These are phyloP conservation scores for Platysteira castanea DNA, from an alignment of 2,113 vertebrate species.

Conservation along the genomic window DNA sequence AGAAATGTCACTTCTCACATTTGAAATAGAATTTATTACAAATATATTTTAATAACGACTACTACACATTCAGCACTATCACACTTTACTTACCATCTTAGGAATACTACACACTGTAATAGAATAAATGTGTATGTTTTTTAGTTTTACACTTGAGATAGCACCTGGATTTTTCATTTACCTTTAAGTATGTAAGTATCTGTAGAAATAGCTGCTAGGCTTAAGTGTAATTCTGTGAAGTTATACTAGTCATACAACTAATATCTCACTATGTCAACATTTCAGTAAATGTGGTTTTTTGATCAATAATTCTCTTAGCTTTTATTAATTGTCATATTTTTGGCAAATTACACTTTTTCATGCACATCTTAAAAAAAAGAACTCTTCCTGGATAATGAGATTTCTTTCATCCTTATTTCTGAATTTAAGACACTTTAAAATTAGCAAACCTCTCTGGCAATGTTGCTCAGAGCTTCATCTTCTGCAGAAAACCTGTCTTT, in stretches of 20 bases:
- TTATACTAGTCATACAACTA: not conserved
- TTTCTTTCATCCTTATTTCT: not conserved
- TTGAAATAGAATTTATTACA: not conserved
- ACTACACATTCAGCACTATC: not conserved
- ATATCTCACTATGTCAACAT: not conserved
- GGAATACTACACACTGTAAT: not conserved
- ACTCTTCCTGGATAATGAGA: not conserved
- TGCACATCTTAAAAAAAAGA: not conserved
- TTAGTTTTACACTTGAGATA: not conserved
- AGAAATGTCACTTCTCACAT: not conserved
- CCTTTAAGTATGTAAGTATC: not conserved
- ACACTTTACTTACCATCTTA: not conserved
- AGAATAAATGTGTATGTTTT: not conserved
- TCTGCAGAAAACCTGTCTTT: slow-evolving; percentile 98
- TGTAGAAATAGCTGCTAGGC: not conserved
- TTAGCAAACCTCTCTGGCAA: slow-evolving; percentile 90
- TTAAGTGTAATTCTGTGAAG: not conserved
- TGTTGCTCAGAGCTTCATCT: slow-evolving; percentile 93
- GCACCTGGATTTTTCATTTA: not conserved
- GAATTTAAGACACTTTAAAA: not conserved
- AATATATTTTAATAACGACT: not conserved
- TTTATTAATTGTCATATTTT: not conserved
- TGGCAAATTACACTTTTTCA: not conserved
- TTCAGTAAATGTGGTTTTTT: not conserved
- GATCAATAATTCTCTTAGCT: not conserved